These are phyloP conservation scores for Syritta pipiens DNA, from an alignment of 2,888 invertebrate genomes.

Conservation along the genomic window DNA sequence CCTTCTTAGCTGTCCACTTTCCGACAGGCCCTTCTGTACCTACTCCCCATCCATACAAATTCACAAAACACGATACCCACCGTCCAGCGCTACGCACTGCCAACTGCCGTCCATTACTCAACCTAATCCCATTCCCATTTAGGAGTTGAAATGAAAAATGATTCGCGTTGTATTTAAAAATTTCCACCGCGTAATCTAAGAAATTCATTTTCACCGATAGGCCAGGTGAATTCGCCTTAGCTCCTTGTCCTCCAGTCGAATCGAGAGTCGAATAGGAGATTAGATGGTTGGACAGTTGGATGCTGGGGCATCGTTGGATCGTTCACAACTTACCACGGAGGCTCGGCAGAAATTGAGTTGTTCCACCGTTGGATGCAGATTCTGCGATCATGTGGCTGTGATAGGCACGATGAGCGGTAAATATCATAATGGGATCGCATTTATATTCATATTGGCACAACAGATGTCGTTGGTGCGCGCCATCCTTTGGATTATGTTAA, in stretches of 20 bases:
- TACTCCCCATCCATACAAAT: too few relatives aligned
- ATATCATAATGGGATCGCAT: conserved; percentile 69
- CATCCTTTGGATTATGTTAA: conserved; percentile 68
- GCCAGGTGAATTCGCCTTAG: conserved; percentile 44
- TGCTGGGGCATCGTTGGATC: too few relatives aligned
- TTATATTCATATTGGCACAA: conserved; percentile 70
- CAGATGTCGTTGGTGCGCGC: conserved; percentile 66
- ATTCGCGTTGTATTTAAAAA: conserved; percentile 63
- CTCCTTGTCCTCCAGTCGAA: too few relatives aligned
- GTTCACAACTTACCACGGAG: conserved; percentile 22
- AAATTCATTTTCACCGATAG: conserved; percentile 67
- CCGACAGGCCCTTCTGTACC: too few relatives aligned
- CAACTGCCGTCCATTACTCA: conserved; percentile 65
- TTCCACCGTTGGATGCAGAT: conserved; percentile 58
- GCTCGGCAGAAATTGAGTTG: conserved; percentile 59
- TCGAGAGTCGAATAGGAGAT: too few relatives aligned
- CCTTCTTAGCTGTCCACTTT: too few relatives aligned
- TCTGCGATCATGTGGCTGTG: conserved; percentile 58
- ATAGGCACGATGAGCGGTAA: conserved; percentile 66
- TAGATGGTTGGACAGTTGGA: too few relatives aligned
- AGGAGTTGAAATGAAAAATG: conserved; percentile 69
- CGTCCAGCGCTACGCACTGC: conserved; percentile 54
- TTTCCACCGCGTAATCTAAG: conserved; percentile 65
- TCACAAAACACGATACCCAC: conserved; percentile 58
- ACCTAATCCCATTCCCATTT: conserved; percentile 67